Evolutionary conservation across 2,797 vertebrate species (phyloP).

Genomic region (Alfaro cultratus): DNA sequence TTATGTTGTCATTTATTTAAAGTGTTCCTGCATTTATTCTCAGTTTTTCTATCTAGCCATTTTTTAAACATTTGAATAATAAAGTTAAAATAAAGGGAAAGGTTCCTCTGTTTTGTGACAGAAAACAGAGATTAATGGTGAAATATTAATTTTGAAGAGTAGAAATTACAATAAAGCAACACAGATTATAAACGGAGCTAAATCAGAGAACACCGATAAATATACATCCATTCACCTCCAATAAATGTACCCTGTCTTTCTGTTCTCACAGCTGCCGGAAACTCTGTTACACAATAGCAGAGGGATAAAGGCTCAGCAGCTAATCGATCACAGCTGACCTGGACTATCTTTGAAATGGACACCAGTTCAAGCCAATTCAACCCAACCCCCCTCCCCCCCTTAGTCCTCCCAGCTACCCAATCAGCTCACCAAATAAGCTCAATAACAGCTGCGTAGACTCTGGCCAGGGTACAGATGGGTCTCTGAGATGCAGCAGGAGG

Average conservation of each 20-base stretch:
- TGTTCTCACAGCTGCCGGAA: slow-evolving; percentile 15
- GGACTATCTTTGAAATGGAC: slow-evolving; percentile 43
- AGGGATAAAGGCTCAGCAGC: slow-evolving; percentile 23
- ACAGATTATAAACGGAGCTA: background rate
- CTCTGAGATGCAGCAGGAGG: slow-evolving; percentile 32
- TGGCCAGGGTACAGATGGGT: slow-evolving; percentile 42
- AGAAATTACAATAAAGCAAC: background rate
- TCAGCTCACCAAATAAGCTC: slow-evolving; percentile 45
- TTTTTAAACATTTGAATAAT: background rate
- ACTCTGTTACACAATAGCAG: background rate
- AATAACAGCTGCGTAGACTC: slow-evolving; percentile 35
- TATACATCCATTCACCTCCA: background rate
- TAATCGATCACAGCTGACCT: slow-evolving; percentile 58
- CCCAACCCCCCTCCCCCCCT: slow-evolving; percentile 8
- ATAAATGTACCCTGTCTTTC: slow-evolving; percentile 28
- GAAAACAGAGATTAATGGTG: background rate
- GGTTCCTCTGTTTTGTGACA: background rate
- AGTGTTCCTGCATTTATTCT: background rate
- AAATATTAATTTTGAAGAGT: background rate
- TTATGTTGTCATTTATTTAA: background rate
- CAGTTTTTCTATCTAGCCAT: background rate
- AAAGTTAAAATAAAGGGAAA: background rate
- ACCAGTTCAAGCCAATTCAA: slow-evolving; percentile 39
- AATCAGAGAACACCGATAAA: slow-evolving; percentile 2
- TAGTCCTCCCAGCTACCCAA: background rate